Evolutionary conservation across 2,113 vertebrate species (phyloP).

Genomic region (Labeo rohita): DNA sequence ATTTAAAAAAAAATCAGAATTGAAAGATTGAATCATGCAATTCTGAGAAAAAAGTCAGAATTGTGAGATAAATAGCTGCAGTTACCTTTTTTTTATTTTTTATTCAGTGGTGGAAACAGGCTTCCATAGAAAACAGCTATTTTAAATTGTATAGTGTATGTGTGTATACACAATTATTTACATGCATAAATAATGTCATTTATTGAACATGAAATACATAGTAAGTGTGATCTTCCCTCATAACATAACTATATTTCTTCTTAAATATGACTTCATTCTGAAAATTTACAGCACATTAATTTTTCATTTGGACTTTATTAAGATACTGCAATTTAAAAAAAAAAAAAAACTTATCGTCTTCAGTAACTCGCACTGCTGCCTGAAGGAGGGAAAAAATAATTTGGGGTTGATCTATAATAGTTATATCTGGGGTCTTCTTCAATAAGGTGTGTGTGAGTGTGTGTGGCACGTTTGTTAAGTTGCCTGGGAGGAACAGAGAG

Average conservation of each 20-base stretch:
- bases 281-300: background rate
- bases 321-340: too few relatives aligned
- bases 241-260: background rate
- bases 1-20: too few relatives aligned
- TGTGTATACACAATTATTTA: background rate
- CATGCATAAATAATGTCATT: too few relatives aligned
- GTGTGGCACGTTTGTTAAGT: constrained; percentile 20
- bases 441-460: constrained; percentile 49
- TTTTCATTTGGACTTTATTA: background rate
- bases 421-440: constrained; percentile 12
- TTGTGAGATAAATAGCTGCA: too few relatives aligned
- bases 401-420: constrained; percentile 48
- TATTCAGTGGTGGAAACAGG: too few relatives aligned
- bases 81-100: too few relatives aligned
- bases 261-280: background rate
- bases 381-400: background rate
- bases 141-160: background rate
- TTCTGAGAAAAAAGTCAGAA: too few relatives aligned
- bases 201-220: background rate
- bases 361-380: background rate
- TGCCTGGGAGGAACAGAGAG: constrained; percentile 8
- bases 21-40: too few relatives aligned
- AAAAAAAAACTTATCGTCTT: background rate
- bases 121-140: too few relatives aligned
- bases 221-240: background rate